Evolutionary conservation across 2,797 vertebrate species (phyloP), one percentile per base, ranked within the genome.

Genomic region (Hoplostethus atlanticus): DNA sequence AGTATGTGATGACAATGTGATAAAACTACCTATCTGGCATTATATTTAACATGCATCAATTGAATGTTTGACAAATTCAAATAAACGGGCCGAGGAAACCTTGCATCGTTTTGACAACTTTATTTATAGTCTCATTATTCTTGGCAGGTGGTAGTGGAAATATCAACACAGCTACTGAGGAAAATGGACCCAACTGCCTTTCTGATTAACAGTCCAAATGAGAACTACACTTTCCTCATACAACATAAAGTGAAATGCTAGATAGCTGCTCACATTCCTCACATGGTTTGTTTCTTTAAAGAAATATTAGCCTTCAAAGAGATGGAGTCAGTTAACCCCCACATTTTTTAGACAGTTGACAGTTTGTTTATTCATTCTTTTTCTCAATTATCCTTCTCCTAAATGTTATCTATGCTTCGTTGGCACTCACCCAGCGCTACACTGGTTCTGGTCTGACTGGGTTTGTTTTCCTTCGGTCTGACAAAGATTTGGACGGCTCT

Each of bases 401-500:
- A 53, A 25, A 6, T 11, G 36, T 56, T 55, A 47, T 47, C 34
- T 46, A 64, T 44, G 67, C 15, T 3, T 51, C 25, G 7, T 12
- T 71, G 69, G 53, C 51, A 63, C 38, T 51, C 12, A 64, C 56
- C 64, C 56, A 13, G 59, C 11, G 16, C 56, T 75, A 57, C 47
- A 34, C 54, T 25, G 60, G 65, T 63, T 73, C 64, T 74, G 64
- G 54, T 50, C 42, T 4, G 57, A 64, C 63, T 47, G 21, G 1
- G 74, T 73, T 85, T 70, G 64, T 85, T 83, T 86, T 79, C 75
- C 57, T 72, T 82, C 56, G 65, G 56, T 42, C 75, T 73, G 70
- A 77, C 71, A 64, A 58, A 60, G 77, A 81, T 60, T 77, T 82
- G 78, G 71, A 81, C 66, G 62, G 58, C 65, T 61, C 62, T 70